Conservation (phyloP, 1,140 invertebrate species). For the Anthonomus grandis region DNA sequence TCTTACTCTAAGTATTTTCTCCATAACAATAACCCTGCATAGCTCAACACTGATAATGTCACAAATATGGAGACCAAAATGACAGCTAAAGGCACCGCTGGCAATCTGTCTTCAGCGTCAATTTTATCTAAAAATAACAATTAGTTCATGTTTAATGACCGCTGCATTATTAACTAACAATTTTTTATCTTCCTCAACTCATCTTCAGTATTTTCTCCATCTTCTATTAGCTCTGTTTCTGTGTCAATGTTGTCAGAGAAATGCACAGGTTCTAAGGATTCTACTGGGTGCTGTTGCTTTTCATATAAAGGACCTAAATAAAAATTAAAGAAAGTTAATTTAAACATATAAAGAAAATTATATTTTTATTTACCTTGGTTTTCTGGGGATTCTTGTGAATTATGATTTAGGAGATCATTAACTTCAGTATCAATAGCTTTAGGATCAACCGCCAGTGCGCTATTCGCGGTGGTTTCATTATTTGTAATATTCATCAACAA, state of each 20-base stretch:
- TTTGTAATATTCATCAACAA: too few species aligned
- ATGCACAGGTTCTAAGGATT: slow-evolving; percentile 4
- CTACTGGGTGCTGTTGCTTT: slow-evolving; percentile 13
- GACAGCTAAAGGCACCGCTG: slow-evolving; percentile 7
- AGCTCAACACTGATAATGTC: slow-evolving; percentile 3
- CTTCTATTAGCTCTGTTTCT: slow-evolving; percentile 16
- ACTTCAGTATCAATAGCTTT: too few species aligned
- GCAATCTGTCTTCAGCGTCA: neutral
- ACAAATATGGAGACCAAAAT: slow-evolving; percentile 11
- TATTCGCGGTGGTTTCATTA: too few species aligned
- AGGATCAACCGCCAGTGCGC: too few species aligned
- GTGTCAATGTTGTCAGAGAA: slow-evolving; percentile 12
- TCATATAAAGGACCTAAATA: neutral
- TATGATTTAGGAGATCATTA: slow-evolving; percentile 1
- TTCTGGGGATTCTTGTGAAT: neutral
- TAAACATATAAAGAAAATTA: neutral
- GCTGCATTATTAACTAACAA: neutral
- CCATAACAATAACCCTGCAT: slow-evolving; percentile 14
- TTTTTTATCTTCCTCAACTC: slow-evolving; percentile 9
- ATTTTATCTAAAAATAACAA: slow-evolving; percentile 5
- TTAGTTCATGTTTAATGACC: neutral
- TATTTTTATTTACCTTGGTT: neutral
- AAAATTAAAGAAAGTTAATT: neutral
- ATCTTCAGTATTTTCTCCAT: slow-evolving; percentile 23
- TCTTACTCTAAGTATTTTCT: slow-evolving; percentile 27